Percentiles rank a stretch among this genome's conserved stretches.
These are phyloP conservation scores for Standfussiana lucernea DNA, from an alignment of 2,888 invertebrate genomes.

Conservation along the genomic window DNA sequence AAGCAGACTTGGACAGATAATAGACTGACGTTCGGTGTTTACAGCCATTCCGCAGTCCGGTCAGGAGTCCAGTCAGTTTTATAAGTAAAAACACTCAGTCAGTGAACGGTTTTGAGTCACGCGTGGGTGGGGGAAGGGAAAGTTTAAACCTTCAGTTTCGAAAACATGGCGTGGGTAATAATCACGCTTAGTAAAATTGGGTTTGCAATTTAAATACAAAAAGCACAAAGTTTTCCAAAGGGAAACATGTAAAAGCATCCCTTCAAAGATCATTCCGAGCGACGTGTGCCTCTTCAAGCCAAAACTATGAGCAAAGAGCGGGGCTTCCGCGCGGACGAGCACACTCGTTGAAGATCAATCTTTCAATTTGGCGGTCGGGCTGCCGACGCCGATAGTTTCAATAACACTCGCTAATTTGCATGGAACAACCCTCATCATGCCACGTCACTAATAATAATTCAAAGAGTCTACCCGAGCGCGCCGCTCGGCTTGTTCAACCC, in stretches of 20 bases:
- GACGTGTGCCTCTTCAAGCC: slow-evolving; percentile 62
- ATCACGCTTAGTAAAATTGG: background rate
- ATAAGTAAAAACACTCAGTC: background rate
- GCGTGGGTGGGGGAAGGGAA: background rate
- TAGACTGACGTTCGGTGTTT: background rate
- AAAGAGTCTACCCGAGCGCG: slow-evolving; percentile 67
- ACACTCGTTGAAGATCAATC: slow-evolving; percentile 68
- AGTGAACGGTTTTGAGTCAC: background rate
- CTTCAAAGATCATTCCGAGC: slow-evolving; percentile 48
- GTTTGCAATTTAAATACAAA: slow-evolving; percentile 11
- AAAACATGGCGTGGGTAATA: background rate
- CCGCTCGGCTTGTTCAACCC: slow-evolving; percentile 71
- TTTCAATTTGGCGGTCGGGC: slow-evolving; percentile 67
- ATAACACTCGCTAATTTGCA: slow-evolving; percentile 70
- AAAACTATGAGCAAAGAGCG: slow-evolving; percentile 51
- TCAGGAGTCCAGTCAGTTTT: background rate
- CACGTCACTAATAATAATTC: slow-evolving; percentile 70
- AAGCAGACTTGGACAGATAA: background rate
- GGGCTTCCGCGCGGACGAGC: slow-evolving; percentile 60
- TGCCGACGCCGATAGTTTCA: slow-evolving; percentile 66
- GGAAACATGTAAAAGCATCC: slow-evolving; percentile 39
- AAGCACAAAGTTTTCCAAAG: slow-evolving; percentile 30
- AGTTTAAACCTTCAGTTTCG: background rate
- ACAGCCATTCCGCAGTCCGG: background rate
- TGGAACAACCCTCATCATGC: slow-evolving; percentile 68